phyloP scores from a whole-genome alignment of 2,888 invertebrate species.

The Alloscopus bannaensis region DNA sequence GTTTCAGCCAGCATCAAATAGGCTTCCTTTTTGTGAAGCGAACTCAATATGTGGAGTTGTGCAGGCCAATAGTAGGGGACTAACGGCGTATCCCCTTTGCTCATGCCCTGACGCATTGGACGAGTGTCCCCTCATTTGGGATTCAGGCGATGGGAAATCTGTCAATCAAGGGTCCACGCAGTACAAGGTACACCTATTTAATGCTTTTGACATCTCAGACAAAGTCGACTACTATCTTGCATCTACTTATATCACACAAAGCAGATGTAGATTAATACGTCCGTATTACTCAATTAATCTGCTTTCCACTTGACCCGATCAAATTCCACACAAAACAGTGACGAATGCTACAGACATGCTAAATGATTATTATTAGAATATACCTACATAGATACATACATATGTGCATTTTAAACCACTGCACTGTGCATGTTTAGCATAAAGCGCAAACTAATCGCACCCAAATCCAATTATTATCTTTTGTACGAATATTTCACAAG shows the following conservation, averaged over 20 bases:
- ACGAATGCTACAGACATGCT: too few species aligned
- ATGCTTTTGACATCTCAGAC: not conserved
- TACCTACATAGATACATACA: too few species aligned
- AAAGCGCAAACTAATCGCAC: too few species aligned
- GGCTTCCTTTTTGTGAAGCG: slow-evolving; percentile 17
- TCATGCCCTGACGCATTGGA: slow-evolving; percentile 17
- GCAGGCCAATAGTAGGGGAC: slow-evolving; percentile 27
- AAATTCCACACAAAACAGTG: too few species aligned
- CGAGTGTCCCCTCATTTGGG: slow-evolving; percentile 38
- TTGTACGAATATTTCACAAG: not conserved
- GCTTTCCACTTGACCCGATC: too few species aligned
- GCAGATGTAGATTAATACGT: not conserved
- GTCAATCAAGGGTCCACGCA: slow-evolving; percentile 34
- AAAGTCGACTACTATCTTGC: not conserved
- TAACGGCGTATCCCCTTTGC: slow-evolving; percentile 28
- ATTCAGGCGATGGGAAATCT: slow-evolving; percentile 15
- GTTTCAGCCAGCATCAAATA: not conserved
- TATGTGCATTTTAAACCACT: too few species aligned
- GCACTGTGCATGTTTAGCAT: too few species aligned
- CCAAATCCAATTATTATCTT: slow-evolving; percentile 4
- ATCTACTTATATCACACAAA: not conserved
- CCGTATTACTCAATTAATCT: too few species aligned
- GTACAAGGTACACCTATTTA: slow-evolving; percentile 26
- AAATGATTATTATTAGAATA: too few species aligned
- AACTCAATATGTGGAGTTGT: slow-evolving; percentile 37